phyloP scores from a whole-genome alignment of 1,140 invertebrate species.

The Apocrypta bakeri region DNA sequence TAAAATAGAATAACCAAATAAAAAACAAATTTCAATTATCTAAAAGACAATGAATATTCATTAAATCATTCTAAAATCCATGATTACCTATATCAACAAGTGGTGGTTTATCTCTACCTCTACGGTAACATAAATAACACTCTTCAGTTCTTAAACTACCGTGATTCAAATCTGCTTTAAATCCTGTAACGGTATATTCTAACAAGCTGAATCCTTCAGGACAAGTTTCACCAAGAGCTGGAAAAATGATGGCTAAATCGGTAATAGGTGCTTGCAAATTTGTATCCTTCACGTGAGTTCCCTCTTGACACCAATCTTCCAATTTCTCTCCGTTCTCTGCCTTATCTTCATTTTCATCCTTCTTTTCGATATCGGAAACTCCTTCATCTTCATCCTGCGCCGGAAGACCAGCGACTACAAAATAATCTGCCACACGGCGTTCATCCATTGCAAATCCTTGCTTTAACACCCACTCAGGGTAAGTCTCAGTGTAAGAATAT shows the following conservation, averaged over 20 bases:
- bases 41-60: slow-evolving; percentile 9
- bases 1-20: slow-evolving; percentile 57
- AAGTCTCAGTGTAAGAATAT: slow-evolving; percentile 33
- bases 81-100: slow-evolving; percentile 97
- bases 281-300: slow-evolving; percentile 84
- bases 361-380: slow-evolving; percentile 18
- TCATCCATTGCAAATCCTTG: slow-evolving; percentile 80
- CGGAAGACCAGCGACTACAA: slow-evolving; percentile 96
- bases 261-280: slow-evolving; percentile 92
- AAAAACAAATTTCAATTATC: slow-evolving; percentile 17
- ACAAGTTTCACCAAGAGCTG: slow-evolving; percentile 87
- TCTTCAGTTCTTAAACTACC: slow-evolving; percentile 94
- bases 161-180: slow-evolving; percentile 96
- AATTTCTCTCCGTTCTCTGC: slow-evolving; percentile 76
- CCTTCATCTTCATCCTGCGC: slow-evolving; percentile 75
- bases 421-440: slow-evolving; percentile 92
- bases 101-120: slow-evolving; percentile 95
- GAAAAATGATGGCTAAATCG: slow-evolving; percentile 94
- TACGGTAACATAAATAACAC: slow-evolving; percentile 93
- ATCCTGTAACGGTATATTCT: slow-evolving; percentile 89
- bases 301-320: slow-evolving; percentile 86
- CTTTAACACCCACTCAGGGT: slow-evolving; percentile 47
- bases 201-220: slow-evolving; percentile 88
- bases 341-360: slow-evolving; percentile 60
- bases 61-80: too few species aligned